Evolutionary conservation across 2,888 invertebrate genomes (phyloP).

Genomic region (Tipula vernalis): DNA sequence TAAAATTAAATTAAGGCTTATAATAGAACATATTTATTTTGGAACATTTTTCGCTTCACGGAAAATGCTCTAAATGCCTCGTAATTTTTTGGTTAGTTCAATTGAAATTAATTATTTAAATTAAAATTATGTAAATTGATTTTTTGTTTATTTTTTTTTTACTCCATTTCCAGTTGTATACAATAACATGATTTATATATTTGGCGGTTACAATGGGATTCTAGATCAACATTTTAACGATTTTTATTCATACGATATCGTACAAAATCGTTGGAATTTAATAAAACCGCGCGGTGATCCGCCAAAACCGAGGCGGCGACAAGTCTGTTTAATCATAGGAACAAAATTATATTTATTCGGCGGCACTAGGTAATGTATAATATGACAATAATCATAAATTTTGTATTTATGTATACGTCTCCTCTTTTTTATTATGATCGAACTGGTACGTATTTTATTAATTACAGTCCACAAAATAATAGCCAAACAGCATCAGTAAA

Average conservation of each 20-base stretch:
- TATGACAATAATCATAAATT: constrained; percentile 9
- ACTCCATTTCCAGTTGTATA: constrained; percentile 51
- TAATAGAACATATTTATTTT: no score
- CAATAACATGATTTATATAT: constrained; percentile 66
- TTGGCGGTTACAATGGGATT: constrained; percentile 80
- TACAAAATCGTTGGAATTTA: constrained; percentile 46
- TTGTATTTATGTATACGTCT: neutral
- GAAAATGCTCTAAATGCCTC: no score
- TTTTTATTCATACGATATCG: constrained; percentile 59
- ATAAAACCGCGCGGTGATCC: constrained; percentile 44
- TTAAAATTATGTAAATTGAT: no score
- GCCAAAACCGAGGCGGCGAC: constrained; percentile 57
- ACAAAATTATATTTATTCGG: constrained; percentile 74
- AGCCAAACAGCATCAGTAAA: constrained; percentile 13
- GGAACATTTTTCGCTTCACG: no score
- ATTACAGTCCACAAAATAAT: constrained; percentile 11
- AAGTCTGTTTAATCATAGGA: constrained; percentile 65
- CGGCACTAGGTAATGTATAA: constrained; percentile 60
- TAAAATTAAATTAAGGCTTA: no score
- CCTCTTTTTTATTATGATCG: neutral
- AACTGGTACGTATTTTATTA: neutral
- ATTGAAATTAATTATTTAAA: no score
- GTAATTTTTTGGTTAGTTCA: no score
- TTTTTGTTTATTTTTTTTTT: constrained; percentile 25
- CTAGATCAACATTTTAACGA: constrained; percentile 71